Conservation (phyloP, 2,888 invertebrate species). For the Acleris laterana region DNA sequence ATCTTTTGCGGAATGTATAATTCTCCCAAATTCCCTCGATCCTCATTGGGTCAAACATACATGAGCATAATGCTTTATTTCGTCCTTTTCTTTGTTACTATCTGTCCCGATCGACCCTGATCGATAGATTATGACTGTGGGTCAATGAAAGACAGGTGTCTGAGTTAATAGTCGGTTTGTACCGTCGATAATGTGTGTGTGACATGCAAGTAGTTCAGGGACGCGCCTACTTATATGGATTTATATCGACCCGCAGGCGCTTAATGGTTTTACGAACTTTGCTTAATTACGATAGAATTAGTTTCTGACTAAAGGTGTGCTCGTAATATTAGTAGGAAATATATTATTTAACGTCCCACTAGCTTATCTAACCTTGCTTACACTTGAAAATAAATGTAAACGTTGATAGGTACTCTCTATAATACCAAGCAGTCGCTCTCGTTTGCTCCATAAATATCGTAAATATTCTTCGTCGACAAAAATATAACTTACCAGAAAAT, state of each 20-base stretch:
- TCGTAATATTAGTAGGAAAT: too few relatives aligned
- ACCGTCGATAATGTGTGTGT: slow-evolving; percentile 33
- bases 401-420: too few relatives aligned
- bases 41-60: not conserved
- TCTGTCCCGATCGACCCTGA: slow-evolving; percentile 31
- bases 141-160: slow-evolving; percentile 33
- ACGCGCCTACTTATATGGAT: slow-evolving; percentile 3
- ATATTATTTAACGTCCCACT: too few relatives aligned
- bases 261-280: slow-evolving; percentile 5
- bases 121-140: slow-evolving; percentile 35
- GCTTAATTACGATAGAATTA: not conserved
- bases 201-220: slow-evolving; percentile 37
- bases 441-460: too few relatives aligned
- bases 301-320: too few relatives aligned
- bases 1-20: too few relatives aligned
- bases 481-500: too few relatives aligned
- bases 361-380: too few relatives aligned
- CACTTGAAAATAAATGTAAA: too few relatives aligned
- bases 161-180: slow-evolving; percentile 24
- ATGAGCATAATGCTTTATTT: slow-evolving; percentile 2
- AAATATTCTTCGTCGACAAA: too few relatives aligned
- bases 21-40: too few relatives aligned
- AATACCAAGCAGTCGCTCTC: too few relatives aligned
- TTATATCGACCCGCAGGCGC: slow-evolving; percentile 4
- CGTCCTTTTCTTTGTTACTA: slow-evolving; percentile 11